phyloP scores from a whole-genome alignment of 30 jellyfish, hydroid and myxozoan species.

The Hydractinia symbiolongicarpus region DNA sequence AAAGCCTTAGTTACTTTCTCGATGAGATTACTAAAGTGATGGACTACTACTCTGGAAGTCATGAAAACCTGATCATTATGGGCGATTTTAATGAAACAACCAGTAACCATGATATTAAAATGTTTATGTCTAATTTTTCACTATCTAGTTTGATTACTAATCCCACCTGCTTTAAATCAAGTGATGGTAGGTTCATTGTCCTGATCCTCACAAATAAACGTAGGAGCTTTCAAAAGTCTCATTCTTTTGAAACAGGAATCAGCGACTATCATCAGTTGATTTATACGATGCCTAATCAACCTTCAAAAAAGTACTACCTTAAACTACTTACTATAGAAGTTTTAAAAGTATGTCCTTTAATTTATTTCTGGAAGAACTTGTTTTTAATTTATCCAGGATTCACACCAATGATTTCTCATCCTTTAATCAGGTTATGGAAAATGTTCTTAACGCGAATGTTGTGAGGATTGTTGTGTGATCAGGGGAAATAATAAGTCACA shows the following conservation, averaged over 20 bases:
- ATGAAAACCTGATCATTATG: conserved; percentile 29
- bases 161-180: conserved; percentile 45
- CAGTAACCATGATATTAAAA: not conserved
- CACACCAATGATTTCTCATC: not conserved
- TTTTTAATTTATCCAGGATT: not conserved
- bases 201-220: conserved; percentile 28
- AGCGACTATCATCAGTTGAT: conserved; percentile 36
- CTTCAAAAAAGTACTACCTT: not conserved
- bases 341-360: not conserved
- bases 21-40: conserved; percentile 39
- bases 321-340: not conserved
- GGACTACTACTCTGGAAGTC: conserved; percentile 22
- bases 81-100: conserved; percentile 32
- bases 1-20: conserved; percentile 22
- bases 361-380: not conserved
- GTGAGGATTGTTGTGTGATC: not conserved
- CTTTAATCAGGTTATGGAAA: not conserved
- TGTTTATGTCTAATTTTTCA: conserved; percentile 19
- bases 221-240: conserved; percentile 30
- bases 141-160: conserved; percentile 21
- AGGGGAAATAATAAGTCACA: not conserved
- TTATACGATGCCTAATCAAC: conserved; percentile 17
- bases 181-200: conserved; percentile 16
- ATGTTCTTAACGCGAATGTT: not conserved
- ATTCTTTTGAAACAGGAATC: conserved; percentile 29